Evolutionary conservation across 1,140 invertebrate species (phyloP), one percentile per base, ranked within the genome.

Genomic region (Drosophila novamexicana): DNA sequence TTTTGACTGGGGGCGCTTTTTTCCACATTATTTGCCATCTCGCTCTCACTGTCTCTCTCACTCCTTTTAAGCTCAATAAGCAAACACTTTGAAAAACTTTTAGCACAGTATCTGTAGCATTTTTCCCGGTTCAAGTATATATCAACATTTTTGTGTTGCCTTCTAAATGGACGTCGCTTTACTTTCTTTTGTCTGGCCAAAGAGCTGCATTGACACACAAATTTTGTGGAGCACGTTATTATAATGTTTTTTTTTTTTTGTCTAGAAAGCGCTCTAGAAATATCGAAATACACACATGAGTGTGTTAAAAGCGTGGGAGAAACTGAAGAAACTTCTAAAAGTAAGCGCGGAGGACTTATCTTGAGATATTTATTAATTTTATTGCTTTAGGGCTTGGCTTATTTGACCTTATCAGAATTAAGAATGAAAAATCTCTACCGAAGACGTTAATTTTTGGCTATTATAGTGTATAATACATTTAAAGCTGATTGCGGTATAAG

Each of bases 81-180:
- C 73, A 79, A 83, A 81, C 81, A 84, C 68, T 85, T 58, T 12
- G 64, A 39, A 75, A 49, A 65, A 58, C 68, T 64, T 37, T 71
- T 22, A 18, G 47, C 70, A 81, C 73, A 66, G 64, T 82, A 85
- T 86, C 82, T 44, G 73, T 80, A 45, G 62, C 77, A 70, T 36
- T 59, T 32, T 7, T 34, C 18, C n/a, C 18, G n/a, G 14, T 18
- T 64, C 49, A 40, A 65, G 64, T 65, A 74, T 68, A 47, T 67
- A 68, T 61, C 62, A 74, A 58, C 76, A 58, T 69, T 56, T 56
- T 16, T 72, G 67, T 84, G 10, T 81, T 75, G 63, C 75, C 74
- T 66, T 81, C 75, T 75, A 88, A 85, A 82, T 82, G 83, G 81
- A 76, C 54, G 74, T 79, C 78, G 45, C 82, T 86, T 78, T 69